Evolutionary conservation across 2,113 vertebrate genomes (phyloP).

Genomic region (Tretioscincus oriximinensis): DNA sequence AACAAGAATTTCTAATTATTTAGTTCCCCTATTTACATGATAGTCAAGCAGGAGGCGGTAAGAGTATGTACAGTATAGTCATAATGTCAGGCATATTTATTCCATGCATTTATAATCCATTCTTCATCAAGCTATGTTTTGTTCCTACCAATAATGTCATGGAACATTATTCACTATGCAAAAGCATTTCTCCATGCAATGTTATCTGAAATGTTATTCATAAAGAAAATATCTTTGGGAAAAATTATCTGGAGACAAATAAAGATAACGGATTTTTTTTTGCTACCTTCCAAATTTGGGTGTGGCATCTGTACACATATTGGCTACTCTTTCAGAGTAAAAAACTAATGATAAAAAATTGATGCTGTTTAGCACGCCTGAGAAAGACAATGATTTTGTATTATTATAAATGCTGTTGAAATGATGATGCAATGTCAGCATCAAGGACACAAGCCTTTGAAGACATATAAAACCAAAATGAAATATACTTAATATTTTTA

Average conservation of each 20-base stretch:
- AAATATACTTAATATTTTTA: not conserved
- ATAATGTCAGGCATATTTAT: too few species aligned
- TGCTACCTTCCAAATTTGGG: not conserved
- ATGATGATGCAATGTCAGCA: not conserved
- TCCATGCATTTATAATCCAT: too few species aligned
- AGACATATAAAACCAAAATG: not conserved
- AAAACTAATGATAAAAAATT: not conserved
- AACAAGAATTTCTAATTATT: too few species aligned
- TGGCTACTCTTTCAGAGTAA: not conserved
- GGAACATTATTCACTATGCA: not conserved
- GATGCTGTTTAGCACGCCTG: not conserved
- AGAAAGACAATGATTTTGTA: not conserved
- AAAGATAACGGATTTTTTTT: not conserved
- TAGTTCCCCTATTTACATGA: too few species aligned
- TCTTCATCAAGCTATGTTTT: too few species aligned
- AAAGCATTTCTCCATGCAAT: not conserved
- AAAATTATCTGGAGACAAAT: not conserved
- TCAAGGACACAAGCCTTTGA: not conserved
- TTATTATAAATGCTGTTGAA: not conserved
- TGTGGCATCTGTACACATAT: not conserved
- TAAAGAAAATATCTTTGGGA: not conserved
- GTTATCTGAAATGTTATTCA: not conserved
- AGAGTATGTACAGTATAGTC: too few species aligned
- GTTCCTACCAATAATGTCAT: not conserved
- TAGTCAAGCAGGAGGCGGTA: too few species aligned